Conservation (phyloP, 2,113 vertebrate genomes). For the Microtus ochrogaster region DNA sequence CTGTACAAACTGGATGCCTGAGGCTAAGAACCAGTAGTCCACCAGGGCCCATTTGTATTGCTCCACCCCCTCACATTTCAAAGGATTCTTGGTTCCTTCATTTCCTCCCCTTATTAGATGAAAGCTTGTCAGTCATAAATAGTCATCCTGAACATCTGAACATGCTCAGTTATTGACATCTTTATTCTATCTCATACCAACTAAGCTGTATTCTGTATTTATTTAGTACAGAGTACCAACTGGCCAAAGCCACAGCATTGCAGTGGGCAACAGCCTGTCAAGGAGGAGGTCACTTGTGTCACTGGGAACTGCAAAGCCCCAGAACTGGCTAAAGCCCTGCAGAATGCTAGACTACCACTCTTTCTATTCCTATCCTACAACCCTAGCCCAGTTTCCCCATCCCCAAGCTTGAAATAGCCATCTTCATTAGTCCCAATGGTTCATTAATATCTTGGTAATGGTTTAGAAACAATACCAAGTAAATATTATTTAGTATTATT, state of each 20-base stretch:
- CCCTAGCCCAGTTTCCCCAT: not conserved
- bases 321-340: not conserved
- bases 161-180: not conserved
- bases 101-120: not conserved
- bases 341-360: not conserved
- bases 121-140: not conserved
- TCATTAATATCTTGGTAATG: not conserved
- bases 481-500: not conserved
- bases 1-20: not conserved
- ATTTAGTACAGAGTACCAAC: not conserved
- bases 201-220: not conserved
- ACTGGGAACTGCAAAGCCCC: not conserved
- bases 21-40: not conserved
- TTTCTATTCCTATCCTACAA: not conserved
- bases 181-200: not conserved
- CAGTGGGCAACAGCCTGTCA: not conserved
- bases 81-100: not conserved
- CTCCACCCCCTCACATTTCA: not conserved
- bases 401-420: conserved; percentile 8
- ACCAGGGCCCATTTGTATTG: not conserved
- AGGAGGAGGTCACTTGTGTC: not conserved
- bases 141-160: not conserved
- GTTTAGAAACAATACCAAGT: not conserved
- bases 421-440: not conserved
- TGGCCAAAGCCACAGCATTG: not conserved